phyloP scores from a whole-genome alignment of 2,888 invertebrate genomes.

The Ryuthela nishihirai region DNA sequence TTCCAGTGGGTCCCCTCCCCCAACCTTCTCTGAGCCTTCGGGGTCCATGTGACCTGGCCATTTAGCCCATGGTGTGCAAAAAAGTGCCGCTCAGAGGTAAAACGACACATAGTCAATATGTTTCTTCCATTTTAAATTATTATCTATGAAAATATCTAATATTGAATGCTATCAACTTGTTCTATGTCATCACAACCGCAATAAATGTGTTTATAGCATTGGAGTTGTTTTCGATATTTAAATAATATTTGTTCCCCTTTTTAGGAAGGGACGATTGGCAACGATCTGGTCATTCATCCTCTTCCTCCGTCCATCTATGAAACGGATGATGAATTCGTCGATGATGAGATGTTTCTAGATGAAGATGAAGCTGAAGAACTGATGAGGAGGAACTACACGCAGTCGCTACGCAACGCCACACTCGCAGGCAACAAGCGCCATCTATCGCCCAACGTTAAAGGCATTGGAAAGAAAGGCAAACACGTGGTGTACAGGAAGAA shows the following conservation, averaged over 20 bases:
- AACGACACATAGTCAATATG: too few species aligned
- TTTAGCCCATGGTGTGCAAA: too few species aligned
- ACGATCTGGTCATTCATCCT: conserved; percentile 81
- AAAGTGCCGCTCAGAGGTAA: too few species aligned
- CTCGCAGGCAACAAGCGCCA: conserved; percentile 3
- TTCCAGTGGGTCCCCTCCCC: too few species aligned
- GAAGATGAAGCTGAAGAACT: conserved; percentile 55
- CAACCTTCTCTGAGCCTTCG: too few species aligned
- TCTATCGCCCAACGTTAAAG: conserved; percentile 3
- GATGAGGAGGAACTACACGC: conserved; percentile 14
- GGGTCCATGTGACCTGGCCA: too few species aligned
- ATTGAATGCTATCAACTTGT: too few species aligned
- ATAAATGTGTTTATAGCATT: too few species aligned
- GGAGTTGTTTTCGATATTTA: neutral
- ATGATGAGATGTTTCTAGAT: conserved; percentile 70
- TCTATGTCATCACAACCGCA: too few species aligned
- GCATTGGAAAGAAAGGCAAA: conserved; percentile 21
- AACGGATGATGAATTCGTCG: conserved; percentile 49
- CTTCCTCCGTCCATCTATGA: conserved; percentile 57
- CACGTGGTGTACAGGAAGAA: conserved; percentile 74
- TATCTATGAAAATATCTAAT: too few species aligned
- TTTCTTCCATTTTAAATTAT: too few species aligned
- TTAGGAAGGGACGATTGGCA: conserved; percentile 89
- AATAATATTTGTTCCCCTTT: neutral
- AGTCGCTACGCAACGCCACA: conserved; percentile 8